Evolutionary conservation across 2,113 vertebrate species (phyloP).

Genomic region (Phalacrocorax brasilianus): DNA sequence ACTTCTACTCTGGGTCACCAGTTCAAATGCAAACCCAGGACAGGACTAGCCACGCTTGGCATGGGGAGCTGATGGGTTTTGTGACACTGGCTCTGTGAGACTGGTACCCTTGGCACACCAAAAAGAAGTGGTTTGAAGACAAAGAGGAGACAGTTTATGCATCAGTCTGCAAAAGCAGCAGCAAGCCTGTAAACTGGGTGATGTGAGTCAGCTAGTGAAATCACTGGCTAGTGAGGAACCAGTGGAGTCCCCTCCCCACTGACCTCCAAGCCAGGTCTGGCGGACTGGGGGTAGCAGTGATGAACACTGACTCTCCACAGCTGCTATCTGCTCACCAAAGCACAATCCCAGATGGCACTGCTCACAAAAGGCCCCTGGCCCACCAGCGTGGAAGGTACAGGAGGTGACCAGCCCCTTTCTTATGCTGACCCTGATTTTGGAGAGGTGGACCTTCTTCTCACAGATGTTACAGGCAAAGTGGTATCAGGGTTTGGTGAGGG

Average conservation of each 20-base stretch:
- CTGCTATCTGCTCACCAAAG: background rate
- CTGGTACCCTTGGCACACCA: fast-evolving
- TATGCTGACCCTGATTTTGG: background rate
- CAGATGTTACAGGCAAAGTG: background rate
- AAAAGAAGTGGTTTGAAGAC: fast-evolving
- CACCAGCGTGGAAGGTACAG: background rate
- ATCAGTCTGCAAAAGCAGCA: background rate
- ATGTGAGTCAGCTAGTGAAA: background rate
- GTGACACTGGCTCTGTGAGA: background rate
- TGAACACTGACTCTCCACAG: background rate
- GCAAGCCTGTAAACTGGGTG: background rate
- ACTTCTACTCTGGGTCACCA: background rate
- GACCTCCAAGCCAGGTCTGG: background rate
- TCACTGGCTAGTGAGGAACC: fast-evolving
- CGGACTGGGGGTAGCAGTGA: background rate
- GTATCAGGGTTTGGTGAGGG: background rate
- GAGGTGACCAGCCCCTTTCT: background rate
- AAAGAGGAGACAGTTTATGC: background rate
- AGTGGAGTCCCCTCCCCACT: fast-evolving
- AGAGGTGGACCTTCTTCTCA: background rate
- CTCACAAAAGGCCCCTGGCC: background rate
- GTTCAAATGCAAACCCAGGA: slow-evolving; percentile 27
- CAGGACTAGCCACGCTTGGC: background rate
- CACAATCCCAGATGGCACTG: background rate
- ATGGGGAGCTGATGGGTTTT: background rate